These are phyloP conservation scores for Aptenodytes patagonicus DNA, from an alignment of 2,113 vertebrate genomes.

Conservation along the genomic window DNA sequence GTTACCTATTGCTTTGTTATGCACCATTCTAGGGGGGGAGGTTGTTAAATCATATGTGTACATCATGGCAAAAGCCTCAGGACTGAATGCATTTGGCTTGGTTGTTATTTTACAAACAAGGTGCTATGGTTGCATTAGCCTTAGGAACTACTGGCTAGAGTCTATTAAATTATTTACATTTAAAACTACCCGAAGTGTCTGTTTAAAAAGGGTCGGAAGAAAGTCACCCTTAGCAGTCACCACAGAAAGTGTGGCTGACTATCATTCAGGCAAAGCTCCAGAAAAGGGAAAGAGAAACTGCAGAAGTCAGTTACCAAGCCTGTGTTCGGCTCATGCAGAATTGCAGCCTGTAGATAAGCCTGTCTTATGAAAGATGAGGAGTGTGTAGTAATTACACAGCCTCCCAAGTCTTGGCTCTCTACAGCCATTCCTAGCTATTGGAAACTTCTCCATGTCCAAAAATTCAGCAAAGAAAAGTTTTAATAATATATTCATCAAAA, in stretches of 20 bases:
- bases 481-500: conserved; percentile 33
- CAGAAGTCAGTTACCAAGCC: conserved; percentile 28
- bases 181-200: conserved; percentile 10
- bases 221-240: conserved; percentile 29
- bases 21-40: rapidly evolving
- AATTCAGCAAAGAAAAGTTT: conserved; percentile 20
- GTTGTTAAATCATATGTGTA: not conserved
- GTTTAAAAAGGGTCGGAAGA: conserved; percentile 9
- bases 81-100: not conserved
- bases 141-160: conserved; percentile 17
- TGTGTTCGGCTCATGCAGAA: conserved; percentile 11
- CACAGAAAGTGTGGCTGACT: conserved; percentile 38
- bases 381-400: conserved; percentile 23
- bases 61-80: not conserved
- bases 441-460: conserved; percentile 47
- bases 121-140: not conserved
- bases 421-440: conserved; percentile 1
- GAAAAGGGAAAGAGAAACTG: conserved; percentile 30
- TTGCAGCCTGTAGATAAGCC: conserved; percentile 39
- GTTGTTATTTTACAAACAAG: not conserved
- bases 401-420: conserved; percentile 45
- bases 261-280: conserved; percentile 9
- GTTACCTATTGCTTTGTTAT: not conserved
- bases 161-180: conserved; percentile 26
- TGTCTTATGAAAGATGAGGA: conserved; percentile 48